Base-by-base conservation (phyloP, 2,797 vertebrate genomes). In the Leptodactylus fallax region DNA sequence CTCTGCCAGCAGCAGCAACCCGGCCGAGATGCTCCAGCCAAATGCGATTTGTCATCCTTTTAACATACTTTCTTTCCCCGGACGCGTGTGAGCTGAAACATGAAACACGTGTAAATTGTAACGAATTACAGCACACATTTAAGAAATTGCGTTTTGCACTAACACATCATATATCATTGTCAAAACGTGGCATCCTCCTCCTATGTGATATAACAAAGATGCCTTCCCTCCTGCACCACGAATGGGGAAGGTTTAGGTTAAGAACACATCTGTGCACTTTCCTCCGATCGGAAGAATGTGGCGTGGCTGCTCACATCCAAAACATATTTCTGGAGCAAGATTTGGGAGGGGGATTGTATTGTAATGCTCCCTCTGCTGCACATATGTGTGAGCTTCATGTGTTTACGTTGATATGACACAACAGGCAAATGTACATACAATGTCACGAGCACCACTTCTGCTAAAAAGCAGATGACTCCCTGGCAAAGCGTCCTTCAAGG, bases 161-260 rank as follows among this genome's bases (percentile, higher is more conserved):
- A 91, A 92, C 93, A 92, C 92, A 90, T 93, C 91, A 91, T 91
- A 86, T 86, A 79, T 90, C 87, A 92, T 90, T 91, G 92, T 92
- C 79, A 81, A 88, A 87, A 88, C 89, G 85, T 87, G 88, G 74
- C 63, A 88, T 76, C 85, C 90, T 89, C 65, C 87, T 90, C 88
- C 67, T 71, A 49, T 13, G 88, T 90, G 91, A 90, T 91, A 91
- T 91, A 92, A 92, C 91, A 93, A 92, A 93, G 90, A 90, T 51
- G 65, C 77, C 71, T 69, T 83, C 51, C 55, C 72, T 58, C 25
- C 79, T 55, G 67, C 56, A 27, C 53, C 61, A 61, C 47, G 27
- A 11, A 63, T 16, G 11, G 45, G 55, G 49, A 71, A 78, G 87
- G 60, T 89, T 0, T 0, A 87, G 92, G 89, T 91, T 91, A 85